Evolutionary conservation across 2,797 vertebrate genomes (phyloP).

Genomic region (Intellagama lesueurii): DNA sequence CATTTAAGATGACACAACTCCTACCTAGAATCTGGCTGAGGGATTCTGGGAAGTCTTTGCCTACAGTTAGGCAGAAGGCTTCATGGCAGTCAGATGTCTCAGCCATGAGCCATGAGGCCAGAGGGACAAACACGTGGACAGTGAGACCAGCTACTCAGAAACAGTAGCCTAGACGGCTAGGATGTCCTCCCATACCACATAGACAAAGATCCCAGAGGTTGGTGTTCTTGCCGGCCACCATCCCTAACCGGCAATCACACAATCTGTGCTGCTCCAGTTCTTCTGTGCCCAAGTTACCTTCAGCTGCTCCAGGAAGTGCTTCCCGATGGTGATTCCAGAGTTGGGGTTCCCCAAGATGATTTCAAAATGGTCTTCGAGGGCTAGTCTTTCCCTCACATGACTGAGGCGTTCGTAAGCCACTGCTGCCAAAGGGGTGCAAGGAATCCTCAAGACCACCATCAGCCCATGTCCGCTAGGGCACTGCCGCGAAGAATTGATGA

Average conservation of each 20-base stretch:
- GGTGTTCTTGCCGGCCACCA: neutral
- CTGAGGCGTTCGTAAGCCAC: constrained; percentile 91
- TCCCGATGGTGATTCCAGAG: constrained; percentile 85
- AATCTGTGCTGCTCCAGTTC: neutral
- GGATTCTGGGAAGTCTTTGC: neutral
- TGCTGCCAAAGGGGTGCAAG: constrained; percentile 88
- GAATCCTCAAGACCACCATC: constrained; percentile 96
- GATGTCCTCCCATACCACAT: neutral
- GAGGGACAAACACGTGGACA: neutral
- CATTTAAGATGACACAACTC: no score
- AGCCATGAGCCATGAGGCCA: neutral
- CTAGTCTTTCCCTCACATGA: constrained; percentile 88
- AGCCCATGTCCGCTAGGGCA: constrained; percentile 91
- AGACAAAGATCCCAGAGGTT: neutral
- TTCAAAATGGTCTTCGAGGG: constrained; percentile 92
- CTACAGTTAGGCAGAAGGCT: neutral
- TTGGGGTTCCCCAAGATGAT: constrained; percentile 91
- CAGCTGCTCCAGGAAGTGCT: constrained; percentile 90
- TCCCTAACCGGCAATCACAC: neutral
- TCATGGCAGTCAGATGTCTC: neutral
- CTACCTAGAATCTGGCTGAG: no score
- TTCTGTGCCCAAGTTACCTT: constrained; percentile 81
- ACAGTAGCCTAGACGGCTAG: neutral
- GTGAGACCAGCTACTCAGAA: neutral
- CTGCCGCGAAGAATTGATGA: constrained; percentile 87